Evolutionary conservation across 2,888 invertebrate species (phyloP).

Genomic region (Hydraecia micacea): DNA sequence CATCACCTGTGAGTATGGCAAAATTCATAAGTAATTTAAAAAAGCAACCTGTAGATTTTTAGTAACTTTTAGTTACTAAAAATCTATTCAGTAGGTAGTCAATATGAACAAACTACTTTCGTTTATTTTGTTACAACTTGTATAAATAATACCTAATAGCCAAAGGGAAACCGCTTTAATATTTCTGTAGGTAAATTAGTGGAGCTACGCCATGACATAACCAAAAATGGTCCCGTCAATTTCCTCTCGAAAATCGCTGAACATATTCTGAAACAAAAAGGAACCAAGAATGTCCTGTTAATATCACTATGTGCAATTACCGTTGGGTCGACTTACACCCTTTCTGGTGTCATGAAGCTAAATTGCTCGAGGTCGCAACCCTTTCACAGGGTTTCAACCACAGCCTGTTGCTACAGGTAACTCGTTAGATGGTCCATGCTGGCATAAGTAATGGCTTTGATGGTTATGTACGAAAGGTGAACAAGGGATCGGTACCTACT

Average conservation of each 20-base stretch:
- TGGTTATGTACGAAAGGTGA: constrained; percentile 13
- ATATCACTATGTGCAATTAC: constrained; percentile 42
- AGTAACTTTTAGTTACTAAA: too few species aligned
- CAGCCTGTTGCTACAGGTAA: constrained; percentile 49
- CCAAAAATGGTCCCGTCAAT: neutral
- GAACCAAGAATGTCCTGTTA: constrained; percentile 39
- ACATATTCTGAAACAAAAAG: constrained; percentile 14
- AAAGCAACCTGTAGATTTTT: too few species aligned
- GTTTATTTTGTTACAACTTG: too few species aligned
- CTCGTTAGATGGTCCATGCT: constrained; percentile 29
- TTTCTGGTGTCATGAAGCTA: constrained; percentile 35
- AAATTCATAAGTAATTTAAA: too few species aligned
- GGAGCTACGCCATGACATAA: neutral
- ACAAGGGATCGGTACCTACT: neutral
- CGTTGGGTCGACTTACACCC: constrained; percentile 41
- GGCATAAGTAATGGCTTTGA: constrained; percentile 38
- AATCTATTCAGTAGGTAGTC: neutral
- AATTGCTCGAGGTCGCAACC: constrained; percentile 52
- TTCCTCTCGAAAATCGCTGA: constrained; percentile 4
- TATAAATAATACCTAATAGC: neutral
- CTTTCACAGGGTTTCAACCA: constrained; percentile 49
- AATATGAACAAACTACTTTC: too few species aligned
- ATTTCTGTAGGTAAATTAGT: neutral
- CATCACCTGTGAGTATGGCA: neutral
- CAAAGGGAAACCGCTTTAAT: too few species aligned